Base-by-base conservation (phyloP, 37 sponge, comb jelly and placozoan genomes). In the Chondrilla cf. caribensis region DNA sequence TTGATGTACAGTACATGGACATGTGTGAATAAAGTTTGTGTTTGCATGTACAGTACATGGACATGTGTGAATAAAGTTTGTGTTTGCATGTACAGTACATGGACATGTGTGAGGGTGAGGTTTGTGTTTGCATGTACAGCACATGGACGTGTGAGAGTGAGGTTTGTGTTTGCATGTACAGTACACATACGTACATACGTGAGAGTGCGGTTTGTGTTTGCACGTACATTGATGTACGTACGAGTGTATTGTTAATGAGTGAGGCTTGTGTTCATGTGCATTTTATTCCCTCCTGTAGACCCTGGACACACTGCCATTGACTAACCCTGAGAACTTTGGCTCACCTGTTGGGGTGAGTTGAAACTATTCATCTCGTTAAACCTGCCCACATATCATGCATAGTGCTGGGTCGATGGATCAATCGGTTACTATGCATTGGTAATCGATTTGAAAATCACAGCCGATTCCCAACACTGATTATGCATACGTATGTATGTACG, bases 321-420 rank as follows among this genome's bases (percentile, higher is more conserved):
- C 92, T 8, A 90, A 95, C 78, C 96, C 96, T 0, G 96, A 95
- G 72, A 87, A 89, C 66, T 95, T 95, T 85, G 92, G 93, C 4
- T 81, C 92, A 11, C 96, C 96, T 21, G 96, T 89, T 79, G 58
- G 79, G 19, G 58, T 58, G 43, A 58, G 79, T 51, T 38, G 58
- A 7, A 2, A 64, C 14, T 81, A 66, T 81, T 28, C 76, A n/a
- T n/a, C n/a, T n/a, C n/a, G n/a, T 77, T 15, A 77, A 19, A 36
- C 25, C 21, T 79, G 78, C 37, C 22, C 32, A 32, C 38, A 2
- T 79, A 3, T 44, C 40, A 40, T 3, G 29, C 43, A 28, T 77
- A 17, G 28, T 31, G 66, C 7, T 64, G 32, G 28, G 15, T 64
- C 5, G 28, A 31, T 29, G 6, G 8, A 18, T 25, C 14, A 14